Evolutionary conservation across 1,140 invertebrate genomes (phyloP), one percentile per base, ranked within the genome.

Genomic region (Pectinophora gossypiella): DNA sequence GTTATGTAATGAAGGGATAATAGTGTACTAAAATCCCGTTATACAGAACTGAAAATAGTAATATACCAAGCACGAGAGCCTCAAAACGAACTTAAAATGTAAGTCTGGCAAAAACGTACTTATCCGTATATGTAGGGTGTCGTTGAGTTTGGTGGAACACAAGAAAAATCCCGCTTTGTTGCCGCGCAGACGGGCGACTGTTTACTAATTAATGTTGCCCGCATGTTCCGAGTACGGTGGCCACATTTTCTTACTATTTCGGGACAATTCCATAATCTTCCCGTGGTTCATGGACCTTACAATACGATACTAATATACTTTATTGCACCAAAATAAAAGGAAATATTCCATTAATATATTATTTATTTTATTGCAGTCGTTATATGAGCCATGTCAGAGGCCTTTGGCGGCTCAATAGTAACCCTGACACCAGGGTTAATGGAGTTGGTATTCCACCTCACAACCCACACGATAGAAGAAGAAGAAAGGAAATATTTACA

Each of bases 181-280:
- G 58, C 52, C 64, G 61, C 61, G 63, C 68, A 72, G 71, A 69
- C 72, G 59, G 61, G 54, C 59, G 65, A 70, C 72, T 78, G 72
- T 76, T 76, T 78, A 76, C 75, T 78, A 78, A 78, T 78, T 76
- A 78, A 76, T 74, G 64, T 63, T 63, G 64, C 72, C 75, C 72
- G 72, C 71, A 78, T 78, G 75, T 68, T 66, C 59, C 64, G 51
- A 23, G 49, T 61, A 64, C 62, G 47, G 68, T 54, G 35, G 13
- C 71, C 59, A 69, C 1, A 32, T 32, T 32, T 32, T 40, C 6
- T 18, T 12, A 15, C 36, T 15, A 15, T 13, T 16, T 40, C n/a
- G 6, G 35, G n/a, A 3, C 13, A 6, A 13, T 38, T n/a, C 13
- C 13, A n/a, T 4, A 4, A 15, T 15, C 35, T 38, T 38, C 4